These are phyloP conservation scores for Sitodiplosis mosellana DNA, from an alignment of 1,140 invertebrate species.

Conservation along the genomic window DNA sequence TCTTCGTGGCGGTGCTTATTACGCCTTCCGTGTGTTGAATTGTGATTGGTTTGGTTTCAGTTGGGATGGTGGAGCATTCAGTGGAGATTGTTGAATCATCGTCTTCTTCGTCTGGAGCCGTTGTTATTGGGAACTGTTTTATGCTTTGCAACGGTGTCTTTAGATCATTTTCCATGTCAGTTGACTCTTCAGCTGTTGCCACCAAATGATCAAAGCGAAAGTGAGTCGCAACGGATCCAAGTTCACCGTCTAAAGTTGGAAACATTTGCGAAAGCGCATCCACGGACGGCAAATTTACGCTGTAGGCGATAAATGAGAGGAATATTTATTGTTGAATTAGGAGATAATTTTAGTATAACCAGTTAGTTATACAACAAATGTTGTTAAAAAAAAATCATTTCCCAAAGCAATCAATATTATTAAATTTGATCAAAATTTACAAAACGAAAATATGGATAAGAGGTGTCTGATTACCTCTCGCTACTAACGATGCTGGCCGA, in stretches of 20 bases:
- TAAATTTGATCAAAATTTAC: conserved; percentile 6
- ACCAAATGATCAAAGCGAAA: conserved; percentile 9
- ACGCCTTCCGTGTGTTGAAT: background rate
- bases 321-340: no score
- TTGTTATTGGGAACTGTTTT: conserved; percentile 4
- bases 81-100: background rate
- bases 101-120: conserved; percentile 2
- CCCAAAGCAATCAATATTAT: conserved; percentile 5
- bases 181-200: conserved; percentile 16
- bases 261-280: conserved; percentile 28
- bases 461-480: conserved; percentile 32
- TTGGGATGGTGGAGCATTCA: background rate
- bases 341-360: no score
- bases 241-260: conserved; percentile 34
- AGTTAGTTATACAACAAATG: no score
- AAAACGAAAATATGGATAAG: no score
- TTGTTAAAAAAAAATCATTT: no score
- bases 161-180: conserved; percentile 19
- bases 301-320: no score
- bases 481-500: conserved; percentile 40
- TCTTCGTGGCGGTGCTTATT: background rate
- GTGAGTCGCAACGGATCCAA: conserved; percentile 26
- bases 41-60: background rate
- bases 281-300: conserved; percentile 5
- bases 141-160: conserved; percentile 6